Base-by-base conservation (phyloP, 2,888 invertebrate species). In the Drosophila melanocephala region DNA sequence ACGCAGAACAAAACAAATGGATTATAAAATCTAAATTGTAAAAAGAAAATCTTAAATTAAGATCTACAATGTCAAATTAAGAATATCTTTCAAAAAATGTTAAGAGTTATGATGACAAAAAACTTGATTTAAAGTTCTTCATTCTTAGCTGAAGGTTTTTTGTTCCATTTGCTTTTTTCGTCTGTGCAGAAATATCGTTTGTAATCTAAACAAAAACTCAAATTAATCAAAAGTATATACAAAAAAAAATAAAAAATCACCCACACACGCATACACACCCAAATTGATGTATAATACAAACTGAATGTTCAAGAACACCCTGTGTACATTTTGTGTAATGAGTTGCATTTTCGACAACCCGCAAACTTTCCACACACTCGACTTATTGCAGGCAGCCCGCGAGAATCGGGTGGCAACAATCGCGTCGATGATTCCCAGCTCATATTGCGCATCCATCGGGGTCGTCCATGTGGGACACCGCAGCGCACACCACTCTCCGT, bases 381-480 rank as follows among this genome's bases (percentile, higher is more conserved):
- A 81, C 81, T 88, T 81, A 84, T 94, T 97, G 96, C 92, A 95
- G 96, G 96, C 81, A 94, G 94, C 51, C 94, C 95, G 84, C 96
- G 95, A 52, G 93, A 93, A 65, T 82, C 96, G 61, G 90, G 92
- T 57, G 90, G 92, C 64, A 96, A 96, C 60, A 96, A 94, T 92
- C 96, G 97, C 50, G 97, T 97, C 90, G 97, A 97, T 88, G 97
- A 97, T 92, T 97, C 97, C 92, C 96, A 97, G 56, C 94, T 98
- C 64, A 98, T 98, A 0, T 94, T 99, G 79, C 95, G 98, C 81
- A 98, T 99, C 85, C 98, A 99, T 93, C 95, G 98, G 1, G 98
- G 98, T 0, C 89, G 94, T 33, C 92, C 93, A 0, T 94, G 96
- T 19, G 96, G 96, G 30, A 93, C 94, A 52, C 93, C 94, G 55